Conservation (phyloP, 2,888 invertebrate species). For the Orchestes rusci region DNA sequence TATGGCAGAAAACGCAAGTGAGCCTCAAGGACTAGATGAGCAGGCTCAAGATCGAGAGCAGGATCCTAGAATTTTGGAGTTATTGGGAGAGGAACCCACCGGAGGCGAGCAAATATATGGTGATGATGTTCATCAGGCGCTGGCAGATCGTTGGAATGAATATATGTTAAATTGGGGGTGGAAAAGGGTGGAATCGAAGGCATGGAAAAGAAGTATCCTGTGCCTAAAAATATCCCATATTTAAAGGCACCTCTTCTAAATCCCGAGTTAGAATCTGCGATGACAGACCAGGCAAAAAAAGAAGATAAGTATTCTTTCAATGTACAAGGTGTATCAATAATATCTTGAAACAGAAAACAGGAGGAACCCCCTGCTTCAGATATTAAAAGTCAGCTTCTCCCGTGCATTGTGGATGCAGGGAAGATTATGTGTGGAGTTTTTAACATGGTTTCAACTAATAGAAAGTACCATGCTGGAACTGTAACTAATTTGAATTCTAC, state of each 20-base stretch:
- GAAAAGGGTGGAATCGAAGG: not conserved
- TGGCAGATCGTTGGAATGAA: slow-evolving; percentile 6
- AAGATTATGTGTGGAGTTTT: too few species aligned
- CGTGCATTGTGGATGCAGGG: too few species aligned
- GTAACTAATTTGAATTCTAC: too few species aligned
- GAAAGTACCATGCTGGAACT: too few species aligned
- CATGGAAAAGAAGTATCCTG: slow-evolving; percentile 6
- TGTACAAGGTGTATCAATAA: too few species aligned
- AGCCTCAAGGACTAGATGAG: too few species aligned
- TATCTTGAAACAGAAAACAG: too few species aligned
- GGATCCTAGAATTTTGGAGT: slow-evolving; percentile 3
- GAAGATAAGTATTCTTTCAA: slow-evolving; percentile 8
- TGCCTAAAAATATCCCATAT: slow-evolving; percentile 3
- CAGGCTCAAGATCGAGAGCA: not conserved
- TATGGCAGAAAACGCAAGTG: too few species aligned
- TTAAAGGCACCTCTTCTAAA: slow-evolving; percentile 8
- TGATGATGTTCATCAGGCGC: slow-evolving; percentile 4
- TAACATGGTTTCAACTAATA: too few species aligned
- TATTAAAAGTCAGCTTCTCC: too few species aligned
- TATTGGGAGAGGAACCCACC: slow-evolving; percentile 7
- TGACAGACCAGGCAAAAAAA: slow-evolving; percentile 5
- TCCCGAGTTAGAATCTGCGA: slow-evolving; percentile 5
- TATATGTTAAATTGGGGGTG: not conserved
- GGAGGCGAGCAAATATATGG: slow-evolving; percentile 3
- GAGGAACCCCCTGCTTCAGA: too few species aligned